Conservation (phyloP, 2,888 invertebrate species). For the Pristionchus mayeri region DNA sequence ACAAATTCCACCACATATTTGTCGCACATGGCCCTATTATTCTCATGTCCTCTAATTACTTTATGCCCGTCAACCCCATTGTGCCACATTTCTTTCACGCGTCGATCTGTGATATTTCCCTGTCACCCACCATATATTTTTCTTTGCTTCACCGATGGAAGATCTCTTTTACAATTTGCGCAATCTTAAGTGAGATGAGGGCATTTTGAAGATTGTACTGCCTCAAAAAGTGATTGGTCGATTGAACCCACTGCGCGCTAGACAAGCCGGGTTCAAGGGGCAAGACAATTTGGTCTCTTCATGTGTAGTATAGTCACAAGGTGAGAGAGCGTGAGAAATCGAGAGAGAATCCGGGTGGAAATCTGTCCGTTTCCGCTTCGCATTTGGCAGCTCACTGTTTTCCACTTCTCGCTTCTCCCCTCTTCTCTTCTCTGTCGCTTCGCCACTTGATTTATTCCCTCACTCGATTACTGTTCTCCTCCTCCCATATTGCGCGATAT, state of each 20-base stretch:
- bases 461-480: neutral
- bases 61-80: neutral
- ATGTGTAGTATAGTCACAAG: neutral
- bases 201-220: no score
- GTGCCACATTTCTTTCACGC: no score
- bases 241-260: no score
- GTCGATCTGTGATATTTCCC: no score
- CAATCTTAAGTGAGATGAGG: no score
- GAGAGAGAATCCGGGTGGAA: neutral
- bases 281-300: no score
- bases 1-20: no score
- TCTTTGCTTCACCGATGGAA: neutral
- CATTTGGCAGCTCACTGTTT: neutral
- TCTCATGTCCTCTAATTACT: neutral
- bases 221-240: no score
- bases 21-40: neutral
- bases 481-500: no score
- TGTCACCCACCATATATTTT: neutral
- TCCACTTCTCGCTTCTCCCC: neutral
- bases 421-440: neutral
- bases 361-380: neutral
- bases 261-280: no score
- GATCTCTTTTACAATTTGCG: neutral
- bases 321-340: neutral
- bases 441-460: constrained; percentile 8